Base-by-base conservation (phyloP, 2,888 invertebrate species). In the Dasysyrphus tricinctus region DNA sequence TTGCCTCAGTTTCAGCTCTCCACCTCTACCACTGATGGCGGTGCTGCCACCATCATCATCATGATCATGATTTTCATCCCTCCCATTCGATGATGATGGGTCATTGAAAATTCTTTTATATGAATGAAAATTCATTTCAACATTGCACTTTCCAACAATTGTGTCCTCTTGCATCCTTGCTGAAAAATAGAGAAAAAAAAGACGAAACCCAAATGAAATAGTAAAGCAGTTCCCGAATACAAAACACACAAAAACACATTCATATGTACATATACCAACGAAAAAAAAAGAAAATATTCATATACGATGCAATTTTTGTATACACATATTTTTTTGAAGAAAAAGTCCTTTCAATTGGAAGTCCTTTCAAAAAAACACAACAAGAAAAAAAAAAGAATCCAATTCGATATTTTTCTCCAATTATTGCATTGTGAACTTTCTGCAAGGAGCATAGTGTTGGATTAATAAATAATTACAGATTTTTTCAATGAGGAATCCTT, bases 151-250 rank as follows among this genome's bases (percentile, higher is more conserved):
- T 0, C 92, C 92, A 47, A 91, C 89, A 57, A 91, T 89, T 3
- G 88, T 88, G 80, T 91, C 90, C 5, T 88, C 90, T 74, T 92
- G 92, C 90, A 92, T 89, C 78, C 92, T 92, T 8, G 91, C 92
- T 92, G 70, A 3, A 69, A 42, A 24, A 24, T 24, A 24, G 24
- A 24, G 24, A 24, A 16, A 8, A 70, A 69, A 29, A 29, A 29
- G 16, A 59, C 0, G 57, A 12, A 11, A 72, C 19, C 19, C 56
- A 16, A 34, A 42, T 29, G 61, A 32, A 34, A 39, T 63, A 47
- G 19, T 37, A 65, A 11, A 63, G n/a, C 16, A 47, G 44, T 34
- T 49, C 49, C 24, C 29, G 19, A 16, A 69, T 47, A 44, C 19
- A 65, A 65, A 65, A 47, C 67, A 39, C 19, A 70, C 42, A 42